These are phyloP conservation scores for Chaenocephalus aceratus DNA, from an alignment of 2,113 vertebrate species.

Conservation along the genomic window DNA sequence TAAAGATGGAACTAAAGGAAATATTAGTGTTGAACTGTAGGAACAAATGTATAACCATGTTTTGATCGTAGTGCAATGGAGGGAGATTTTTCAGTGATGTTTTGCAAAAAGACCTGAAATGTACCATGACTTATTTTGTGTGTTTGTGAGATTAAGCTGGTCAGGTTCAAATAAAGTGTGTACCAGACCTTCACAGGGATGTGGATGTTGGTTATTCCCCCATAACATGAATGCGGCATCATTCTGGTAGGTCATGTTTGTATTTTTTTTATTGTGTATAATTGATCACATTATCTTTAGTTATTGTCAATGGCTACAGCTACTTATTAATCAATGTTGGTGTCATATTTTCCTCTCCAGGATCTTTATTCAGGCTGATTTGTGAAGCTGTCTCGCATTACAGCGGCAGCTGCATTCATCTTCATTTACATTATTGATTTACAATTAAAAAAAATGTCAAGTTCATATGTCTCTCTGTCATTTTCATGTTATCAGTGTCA, in stretches of 20 bases:
- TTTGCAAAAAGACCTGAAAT: background rate
- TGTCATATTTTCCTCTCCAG: no score
- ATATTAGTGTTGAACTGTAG: constrained; percentile 1
- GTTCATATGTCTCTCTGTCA: no score
- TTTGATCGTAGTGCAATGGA: background rate
- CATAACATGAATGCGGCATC: constrained; percentile 49
- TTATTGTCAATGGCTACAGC: no score
- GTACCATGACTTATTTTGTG: background rate
- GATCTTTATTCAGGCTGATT: no score
- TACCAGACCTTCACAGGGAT: background rate
- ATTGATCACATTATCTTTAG: no score
- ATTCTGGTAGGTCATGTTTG: background rate
- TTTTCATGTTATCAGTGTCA: no score
- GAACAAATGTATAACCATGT: background rate
- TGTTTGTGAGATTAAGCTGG: constrained; percentile 2
- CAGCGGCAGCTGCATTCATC: no score
- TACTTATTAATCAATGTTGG: no score
- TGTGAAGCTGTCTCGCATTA: no score
- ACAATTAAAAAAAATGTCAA: no score
- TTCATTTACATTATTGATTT: no score
- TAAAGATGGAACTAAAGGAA: background rate
- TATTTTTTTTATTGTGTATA: no score
- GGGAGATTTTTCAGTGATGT: constrained; percentile 2
- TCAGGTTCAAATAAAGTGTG: constrained; percentile 17
- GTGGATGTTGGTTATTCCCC: constrained; percentile 23